Percentiles rank a stretch among this genome's conserved stretches.
Evolutionary conservation across 2,113 vertebrate species (phyloP).

Genomic region (Hemichromis elongatus): DNA sequence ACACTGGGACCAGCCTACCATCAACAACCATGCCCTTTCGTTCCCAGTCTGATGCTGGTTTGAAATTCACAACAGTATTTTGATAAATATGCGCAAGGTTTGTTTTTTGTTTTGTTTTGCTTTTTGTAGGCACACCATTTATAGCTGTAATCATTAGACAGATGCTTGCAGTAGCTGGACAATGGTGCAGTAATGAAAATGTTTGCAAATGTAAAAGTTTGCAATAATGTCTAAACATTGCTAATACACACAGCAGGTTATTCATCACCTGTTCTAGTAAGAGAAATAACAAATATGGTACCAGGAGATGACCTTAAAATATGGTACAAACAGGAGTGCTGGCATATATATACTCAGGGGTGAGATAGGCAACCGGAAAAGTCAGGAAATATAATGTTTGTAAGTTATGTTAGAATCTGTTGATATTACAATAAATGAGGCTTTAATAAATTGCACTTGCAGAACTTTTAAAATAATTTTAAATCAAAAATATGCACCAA

Average conservation of each 20-base stretch:
- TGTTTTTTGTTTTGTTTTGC: not conserved
- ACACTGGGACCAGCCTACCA: not conserved
- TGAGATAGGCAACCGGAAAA: not conserved
- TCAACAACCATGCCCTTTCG: not conserved
- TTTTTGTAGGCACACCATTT: not conserved
- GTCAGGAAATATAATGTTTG: not conserved
- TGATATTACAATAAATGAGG: not conserved
- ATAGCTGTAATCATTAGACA: not conserved
- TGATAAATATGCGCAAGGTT: not conserved
- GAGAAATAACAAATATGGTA: not conserved
- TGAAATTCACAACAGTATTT: not conserved
- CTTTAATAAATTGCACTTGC: not conserved
- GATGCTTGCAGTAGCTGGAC: not conserved
- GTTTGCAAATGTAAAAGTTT: not conserved
- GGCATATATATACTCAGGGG: not conserved
- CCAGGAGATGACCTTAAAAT: not conserved
- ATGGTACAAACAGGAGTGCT: not conserved
- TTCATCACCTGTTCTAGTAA: not conserved
- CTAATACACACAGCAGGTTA: not conserved
- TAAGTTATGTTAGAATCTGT: not conserved
- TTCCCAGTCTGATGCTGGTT: not conserved
- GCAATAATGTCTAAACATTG: not conserved
- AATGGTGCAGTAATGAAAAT: not conserved
- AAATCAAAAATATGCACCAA: not conserved
- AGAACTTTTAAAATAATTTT: not conserved